A percentile compares a stretch with the other conserved stretches of the same genome.
Conservation (phyloP, 2,113 vertebrate species). For the Phoenicopterus ruber region DNA sequence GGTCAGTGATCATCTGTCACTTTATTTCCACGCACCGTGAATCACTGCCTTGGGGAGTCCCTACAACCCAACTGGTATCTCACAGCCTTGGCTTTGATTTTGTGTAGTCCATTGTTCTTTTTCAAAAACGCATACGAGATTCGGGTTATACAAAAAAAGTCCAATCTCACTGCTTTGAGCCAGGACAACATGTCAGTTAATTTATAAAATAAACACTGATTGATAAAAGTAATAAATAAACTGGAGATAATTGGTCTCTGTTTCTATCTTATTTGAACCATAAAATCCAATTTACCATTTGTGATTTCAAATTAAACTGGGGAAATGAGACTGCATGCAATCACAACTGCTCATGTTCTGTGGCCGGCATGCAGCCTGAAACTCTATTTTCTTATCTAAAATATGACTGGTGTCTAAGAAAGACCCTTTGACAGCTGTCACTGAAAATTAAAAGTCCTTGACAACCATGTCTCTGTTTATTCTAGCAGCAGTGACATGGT, state of each 20-base stretch:
- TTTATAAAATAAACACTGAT: conserved; percentile 61
- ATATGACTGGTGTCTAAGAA: conserved; percentile 22
- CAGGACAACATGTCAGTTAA: background rate
- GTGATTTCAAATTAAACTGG: conserved; percentile 72
- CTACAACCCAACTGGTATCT: background rate
- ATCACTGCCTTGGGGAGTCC: background rate
- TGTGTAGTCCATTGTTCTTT: background rate
- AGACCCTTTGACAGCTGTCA: conserved; percentile 57
- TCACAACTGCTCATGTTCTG: background rate
- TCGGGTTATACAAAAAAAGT: background rate
- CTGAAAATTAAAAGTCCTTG: conserved; percentile 57
- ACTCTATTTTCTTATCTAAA: conserved; percentile 34
- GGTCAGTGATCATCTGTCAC: background rate
- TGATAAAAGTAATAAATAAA: conserved; percentile 64
- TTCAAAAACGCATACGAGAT: background rate
- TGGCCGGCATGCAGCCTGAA: background rate
- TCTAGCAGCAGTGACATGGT: conserved; percentile 41
- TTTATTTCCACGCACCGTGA: background rate
- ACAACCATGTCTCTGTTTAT: conserved; percentile 56
- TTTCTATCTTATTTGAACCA: conserved; percentile 66
- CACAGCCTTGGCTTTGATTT: background rate
- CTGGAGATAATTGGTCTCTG: conserved; percentile 70
- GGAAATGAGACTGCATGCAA: background rate
- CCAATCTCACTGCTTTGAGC: background rate
- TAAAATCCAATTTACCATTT: conserved; percentile 67